phyloP scores from a whole-genome alignment of 2,888 invertebrate genomes.

The Neelides folsomi region DNA sequence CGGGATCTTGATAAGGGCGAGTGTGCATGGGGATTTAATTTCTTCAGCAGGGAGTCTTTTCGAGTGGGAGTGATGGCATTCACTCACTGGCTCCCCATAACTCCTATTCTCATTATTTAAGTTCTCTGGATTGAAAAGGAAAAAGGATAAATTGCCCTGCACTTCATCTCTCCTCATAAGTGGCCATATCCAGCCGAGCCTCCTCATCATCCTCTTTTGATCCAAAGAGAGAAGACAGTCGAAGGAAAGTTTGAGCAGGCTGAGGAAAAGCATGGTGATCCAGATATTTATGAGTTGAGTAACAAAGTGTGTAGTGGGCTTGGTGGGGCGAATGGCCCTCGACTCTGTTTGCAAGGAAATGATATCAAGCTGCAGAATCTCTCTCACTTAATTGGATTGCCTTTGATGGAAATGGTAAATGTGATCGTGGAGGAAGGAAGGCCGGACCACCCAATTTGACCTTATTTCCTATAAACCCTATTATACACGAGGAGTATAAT shows the following conservation, averaged over 20 bases:
- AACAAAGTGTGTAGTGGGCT: too few species aligned
- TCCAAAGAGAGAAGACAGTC: not conserved
- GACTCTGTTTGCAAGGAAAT: conserved; percentile 8
- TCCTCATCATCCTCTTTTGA: not conserved
- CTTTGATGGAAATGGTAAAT: conserved; percentile 18
- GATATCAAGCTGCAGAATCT: conserved; percentile 19
- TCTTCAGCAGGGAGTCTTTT: conserved; percentile 7
- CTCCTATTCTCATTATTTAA: not conserved
- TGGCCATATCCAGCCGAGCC: too few species aligned
- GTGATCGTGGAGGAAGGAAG: conserved; percentile 12
- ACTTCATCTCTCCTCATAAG: too few species aligned
- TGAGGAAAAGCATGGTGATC: conserved; percentile 1
- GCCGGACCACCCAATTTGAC: conserved; percentile 19
- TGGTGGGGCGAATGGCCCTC: too few species aligned
- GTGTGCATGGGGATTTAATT: conserved; percentile 2
- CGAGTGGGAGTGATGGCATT: conserved; percentile 9
- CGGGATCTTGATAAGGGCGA: conserved; percentile 5
- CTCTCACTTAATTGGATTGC: conserved; percentile 19
- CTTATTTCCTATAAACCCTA: conserved; percentile 10
- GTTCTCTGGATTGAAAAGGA: too few species aligned
- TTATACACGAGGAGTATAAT: too few species aligned
- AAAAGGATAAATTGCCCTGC: too few species aligned
- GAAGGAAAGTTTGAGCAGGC: conserved; percentile 1
- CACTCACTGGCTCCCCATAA: conserved; percentile 3
- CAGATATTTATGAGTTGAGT: not conserved